Evolutionary conservation across 1,140 invertebrate genomes (phyloP).

Genomic region (Periplaneta americana): DNA sequence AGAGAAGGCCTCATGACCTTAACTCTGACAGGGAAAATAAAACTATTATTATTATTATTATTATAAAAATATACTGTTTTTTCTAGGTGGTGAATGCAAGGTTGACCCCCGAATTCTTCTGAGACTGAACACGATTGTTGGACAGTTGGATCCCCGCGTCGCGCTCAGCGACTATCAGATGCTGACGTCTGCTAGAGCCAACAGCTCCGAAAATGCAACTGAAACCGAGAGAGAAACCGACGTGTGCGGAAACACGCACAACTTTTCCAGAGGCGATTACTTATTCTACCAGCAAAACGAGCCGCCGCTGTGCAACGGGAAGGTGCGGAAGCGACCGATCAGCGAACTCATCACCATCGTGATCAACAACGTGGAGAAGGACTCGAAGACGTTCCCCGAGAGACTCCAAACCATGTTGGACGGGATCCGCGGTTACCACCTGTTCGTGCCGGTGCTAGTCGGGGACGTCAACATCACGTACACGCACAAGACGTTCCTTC

Average conservation of each 20-base stretch:
- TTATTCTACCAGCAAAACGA: conserved; percentile 15
- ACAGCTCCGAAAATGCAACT: too few species aligned
- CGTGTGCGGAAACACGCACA: conserved; percentile 9
- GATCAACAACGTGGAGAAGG: not conserved
- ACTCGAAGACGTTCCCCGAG: not conserved
- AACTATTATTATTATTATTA: too few species aligned
- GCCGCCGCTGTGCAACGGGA: not conserved
- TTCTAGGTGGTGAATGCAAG: not conserved
- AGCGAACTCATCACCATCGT: conserved; percentile 13
- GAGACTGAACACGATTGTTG: not conserved
- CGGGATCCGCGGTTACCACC: conserved; percentile 2
- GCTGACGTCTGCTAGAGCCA: not conserved
- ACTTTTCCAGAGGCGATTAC: not conserved
- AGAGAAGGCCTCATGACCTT: too few species aligned
- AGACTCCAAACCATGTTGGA: conserved; percentile 1
- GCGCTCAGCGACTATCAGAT: not conserved
- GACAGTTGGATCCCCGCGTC: conserved; percentile 8
- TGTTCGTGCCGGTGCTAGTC: not conserved
- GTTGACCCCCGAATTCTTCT: conserved; percentile 2
- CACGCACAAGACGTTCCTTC: not conserved
- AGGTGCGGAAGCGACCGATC: conserved; percentile 3
- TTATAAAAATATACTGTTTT: too few species aligned
- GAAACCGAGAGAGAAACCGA: not conserved
- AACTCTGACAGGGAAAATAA: too few species aligned
- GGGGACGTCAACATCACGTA: not conserved